These are phyloP conservation scores for Cremastinae sp. DNA, from an alignment of 2,888 invertebrate genomes.

Conservation along the genomic window DNA sequence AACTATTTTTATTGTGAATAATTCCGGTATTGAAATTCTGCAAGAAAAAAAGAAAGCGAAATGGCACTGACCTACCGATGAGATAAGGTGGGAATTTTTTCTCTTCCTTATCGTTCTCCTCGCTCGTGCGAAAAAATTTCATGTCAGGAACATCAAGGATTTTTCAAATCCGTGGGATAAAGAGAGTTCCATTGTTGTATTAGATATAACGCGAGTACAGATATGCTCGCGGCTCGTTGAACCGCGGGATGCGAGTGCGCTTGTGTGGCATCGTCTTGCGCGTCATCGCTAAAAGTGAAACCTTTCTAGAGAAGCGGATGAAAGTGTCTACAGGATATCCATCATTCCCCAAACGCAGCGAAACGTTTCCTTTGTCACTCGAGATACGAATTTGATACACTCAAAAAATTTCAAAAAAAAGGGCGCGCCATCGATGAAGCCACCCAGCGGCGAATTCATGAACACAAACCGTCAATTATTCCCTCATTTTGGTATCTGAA, in stretches of 20 bases:
- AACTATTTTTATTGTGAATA: too few relatives aligned
- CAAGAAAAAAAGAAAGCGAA: slow-evolving; percentile 52
- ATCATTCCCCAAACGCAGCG: slow-evolving; percentile 26
- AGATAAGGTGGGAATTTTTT: slow-evolving; percentile 16
- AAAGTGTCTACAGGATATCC: slow-evolving; percentile 69
- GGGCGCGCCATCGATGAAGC: too few relatives aligned
- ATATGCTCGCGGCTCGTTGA: not conserved
- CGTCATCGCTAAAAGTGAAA: slow-evolving; percentile 74
- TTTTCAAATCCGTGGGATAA: not conserved
- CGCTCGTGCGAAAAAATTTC: slow-evolving; percentile 18
- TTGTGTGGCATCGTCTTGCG: slow-evolving; percentile 33
- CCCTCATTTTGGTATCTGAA: too few relatives aligned
- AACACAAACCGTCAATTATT: too few relatives aligned
- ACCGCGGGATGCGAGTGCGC: slow-evolving; percentile 4
- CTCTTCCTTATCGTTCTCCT: not conserved
- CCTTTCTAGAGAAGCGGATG: slow-evolving; percentile 61
- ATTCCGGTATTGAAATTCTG: not conserved
- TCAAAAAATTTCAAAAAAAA: not conserved
- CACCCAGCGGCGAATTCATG: too few relatives aligned
- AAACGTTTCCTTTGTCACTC: slow-evolving; percentile 9
- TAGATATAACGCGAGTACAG: not conserved
- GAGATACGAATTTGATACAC: not conserved
- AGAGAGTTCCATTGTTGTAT: slow-evolving; percentile 13
- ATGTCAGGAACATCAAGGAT: not conserved
- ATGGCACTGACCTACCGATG: slow-evolving; percentile 70